These are phyloP conservation scores for Pherbina coryleti DNA, from an alignment of 2,888 invertebrate species.

Conservation along the genomic window DNA sequence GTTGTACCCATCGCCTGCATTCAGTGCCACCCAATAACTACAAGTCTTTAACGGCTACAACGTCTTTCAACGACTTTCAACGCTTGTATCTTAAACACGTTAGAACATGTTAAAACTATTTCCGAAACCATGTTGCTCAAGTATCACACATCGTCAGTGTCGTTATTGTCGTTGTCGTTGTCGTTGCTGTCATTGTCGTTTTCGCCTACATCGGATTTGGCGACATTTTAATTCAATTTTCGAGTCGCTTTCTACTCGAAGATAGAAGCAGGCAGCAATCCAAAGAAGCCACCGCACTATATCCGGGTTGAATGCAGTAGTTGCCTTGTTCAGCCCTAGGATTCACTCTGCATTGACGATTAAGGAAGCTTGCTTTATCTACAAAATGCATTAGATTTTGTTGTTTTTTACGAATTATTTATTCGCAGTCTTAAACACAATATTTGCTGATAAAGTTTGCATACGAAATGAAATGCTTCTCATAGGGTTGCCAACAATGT, in stretches of 20 bases:
- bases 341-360: background rate
- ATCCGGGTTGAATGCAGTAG: background rate
- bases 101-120: conserved; percentile 27
- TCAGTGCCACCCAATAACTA: too few species aligned
- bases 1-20: background rate
- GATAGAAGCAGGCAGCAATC: background rate
- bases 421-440: conserved; percentile 19
- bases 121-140: conserved; percentile 17
- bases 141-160: conserved; percentile 26
- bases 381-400: background rate
- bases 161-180: conserved; percentile 8
- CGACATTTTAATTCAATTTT: conserved; percentile 42
- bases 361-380: background rate
- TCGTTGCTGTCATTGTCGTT: conserved; percentile 2
- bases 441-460: conserved; percentile 42
- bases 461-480: conserved; percentile 38
- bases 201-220: conserved; percentile 5
- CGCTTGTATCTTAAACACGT: conserved; percentile 3
- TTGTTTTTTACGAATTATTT: conserved; percentile 15
- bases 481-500: background rate
- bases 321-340: background rate
- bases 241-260: background rate
- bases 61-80: background rate
- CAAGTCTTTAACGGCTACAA: background rate
- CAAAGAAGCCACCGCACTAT: background rate